Percentiles rank a stretch among this genome's conserved stretches.
phyloP scores from a whole-genome alignment of 2,888 invertebrate genomes.

The Chalcosyrphus nemorum region DNA sequence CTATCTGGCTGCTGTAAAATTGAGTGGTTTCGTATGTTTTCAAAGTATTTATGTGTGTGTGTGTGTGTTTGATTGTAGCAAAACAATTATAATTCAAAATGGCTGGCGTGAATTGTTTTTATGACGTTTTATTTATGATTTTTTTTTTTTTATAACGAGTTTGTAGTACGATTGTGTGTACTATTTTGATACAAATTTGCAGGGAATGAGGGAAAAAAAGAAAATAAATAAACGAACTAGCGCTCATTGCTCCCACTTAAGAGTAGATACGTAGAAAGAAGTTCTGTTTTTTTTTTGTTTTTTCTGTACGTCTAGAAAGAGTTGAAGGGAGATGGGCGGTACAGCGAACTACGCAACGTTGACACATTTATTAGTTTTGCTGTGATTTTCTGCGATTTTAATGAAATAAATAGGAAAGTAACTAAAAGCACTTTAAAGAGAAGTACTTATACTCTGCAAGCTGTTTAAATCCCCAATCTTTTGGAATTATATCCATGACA shows the following conservation, averaged over 20 bases:
- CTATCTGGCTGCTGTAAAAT: too few species aligned
- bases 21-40: background rate
- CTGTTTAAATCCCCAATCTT: background rate
- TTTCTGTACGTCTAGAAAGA: background rate
- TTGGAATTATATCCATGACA: background rate
- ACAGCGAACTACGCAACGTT: constrained; percentile 1
- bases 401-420: background rate
- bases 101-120: constrained; percentile 57
- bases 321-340: background rate
- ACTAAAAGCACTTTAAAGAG: background rate
- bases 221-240: constrained; percentile 2
- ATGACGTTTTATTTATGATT: constrained; percentile 45
- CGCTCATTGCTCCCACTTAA: constrained; percentile 49
- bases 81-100: constrained; percentile 67
- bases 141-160: constrained; percentile 21
- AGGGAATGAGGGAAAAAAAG: background rate
- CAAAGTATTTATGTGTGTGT: background rate
- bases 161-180: constrained; percentile 18
- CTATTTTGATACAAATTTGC: constrained; percentile 34
- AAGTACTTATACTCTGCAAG: background rate
- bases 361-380: background rate
- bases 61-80: constrained; percentile 1
- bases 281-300: background rate
- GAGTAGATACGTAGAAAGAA: background rate
- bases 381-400: background rate